These are phyloP conservation scores for Leptothorax acervorum DNA, from an alignment of 2,888 invertebrate species.

Conservation along the genomic window DNA sequence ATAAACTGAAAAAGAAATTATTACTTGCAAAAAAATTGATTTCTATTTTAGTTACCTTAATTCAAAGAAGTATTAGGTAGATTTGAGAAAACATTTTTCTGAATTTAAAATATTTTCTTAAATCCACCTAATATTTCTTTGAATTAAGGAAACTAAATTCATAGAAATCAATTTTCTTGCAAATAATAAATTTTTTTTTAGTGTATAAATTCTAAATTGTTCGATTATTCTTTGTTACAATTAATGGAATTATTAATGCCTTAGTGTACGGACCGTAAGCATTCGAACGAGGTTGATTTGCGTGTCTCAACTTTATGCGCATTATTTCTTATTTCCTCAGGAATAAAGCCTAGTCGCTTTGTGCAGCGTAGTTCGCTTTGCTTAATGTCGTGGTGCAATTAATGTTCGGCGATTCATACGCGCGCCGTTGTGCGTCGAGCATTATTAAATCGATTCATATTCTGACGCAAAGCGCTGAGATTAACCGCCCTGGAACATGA, in stretches of 20 bases:
- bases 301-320: neutral
- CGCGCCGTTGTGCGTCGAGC: constrained; percentile 24
- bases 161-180: too few relatives aligned
- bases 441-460: constrained; percentile 50
- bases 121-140: too few relatives aligned
- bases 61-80: too few relatives aligned
- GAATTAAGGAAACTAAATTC: too few relatives aligned
- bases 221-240: neutral
- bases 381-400: constrained; percentile 30
- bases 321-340: constrained; percentile 11
- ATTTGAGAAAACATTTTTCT: too few relatives aligned
- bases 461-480: constrained; percentile 10
- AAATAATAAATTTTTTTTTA: too few relatives aligned
- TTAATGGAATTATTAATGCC: constrained; percentile 25
- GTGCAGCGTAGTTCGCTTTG: neutral
- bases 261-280: neutral
- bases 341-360: constrained; percentile 13
- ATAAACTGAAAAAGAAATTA: too few relatives aligned
- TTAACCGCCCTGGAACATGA: constrained; percentile 22
- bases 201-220: too few relatives aligned
- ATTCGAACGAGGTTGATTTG: neutral
- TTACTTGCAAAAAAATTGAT: too few relatives aligned
- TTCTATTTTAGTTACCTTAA: too few relatives aligned
- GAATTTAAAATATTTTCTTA: too few relatives aligned
- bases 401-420: constrained; percentile 30